Evolutionary conservation across 1,140 invertebrate species (phyloP).

Genomic region (Oryctes rhinoceros): DNA sequence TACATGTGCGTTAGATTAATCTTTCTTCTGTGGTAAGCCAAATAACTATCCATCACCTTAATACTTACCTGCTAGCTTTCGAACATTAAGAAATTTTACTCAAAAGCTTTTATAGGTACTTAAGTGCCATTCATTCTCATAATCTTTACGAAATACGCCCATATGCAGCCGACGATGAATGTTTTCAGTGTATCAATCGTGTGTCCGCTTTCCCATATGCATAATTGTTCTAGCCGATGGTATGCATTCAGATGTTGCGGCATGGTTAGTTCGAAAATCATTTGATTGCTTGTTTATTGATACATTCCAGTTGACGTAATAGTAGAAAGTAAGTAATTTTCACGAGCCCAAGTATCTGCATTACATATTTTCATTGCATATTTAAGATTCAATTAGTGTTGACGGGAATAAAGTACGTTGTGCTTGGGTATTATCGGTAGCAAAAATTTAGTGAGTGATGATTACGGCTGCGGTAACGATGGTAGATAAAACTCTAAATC

Average conservation of each 20-base stretch:
- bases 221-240: background rate
- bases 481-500: background rate
- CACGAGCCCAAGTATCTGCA: background rate
- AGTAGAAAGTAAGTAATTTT: conserved; percentile 14
- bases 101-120: conserved; percentile 13
- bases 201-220: conserved; percentile 12
- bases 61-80: background rate
- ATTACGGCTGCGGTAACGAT: background rate
- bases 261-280: background rate
- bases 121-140: conserved; percentile 12
- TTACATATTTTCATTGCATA: conserved; percentile 16
- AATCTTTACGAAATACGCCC: conserved; percentile 19
- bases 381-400: background rate
- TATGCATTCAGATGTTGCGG: background rate
- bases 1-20: conserved; percentile 5
- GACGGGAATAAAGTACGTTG: background rate
- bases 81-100: conserved; percentile 26
- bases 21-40: background rate
- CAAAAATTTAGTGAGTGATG: background rate
- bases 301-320: background rate
- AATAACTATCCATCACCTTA: conserved; percentile 26
- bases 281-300: conserved; percentile 26
- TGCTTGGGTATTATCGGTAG: background rate
- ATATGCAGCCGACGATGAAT: conserved; percentile 17
- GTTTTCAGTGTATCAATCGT: conserved; percentile 2